A percentile compares a stretch with the other conserved stretches of the same genome.
Evolutionary conservation across 2,113 vertebrate species (phyloP).

Genomic region (Tetrao urogallus): DNA sequence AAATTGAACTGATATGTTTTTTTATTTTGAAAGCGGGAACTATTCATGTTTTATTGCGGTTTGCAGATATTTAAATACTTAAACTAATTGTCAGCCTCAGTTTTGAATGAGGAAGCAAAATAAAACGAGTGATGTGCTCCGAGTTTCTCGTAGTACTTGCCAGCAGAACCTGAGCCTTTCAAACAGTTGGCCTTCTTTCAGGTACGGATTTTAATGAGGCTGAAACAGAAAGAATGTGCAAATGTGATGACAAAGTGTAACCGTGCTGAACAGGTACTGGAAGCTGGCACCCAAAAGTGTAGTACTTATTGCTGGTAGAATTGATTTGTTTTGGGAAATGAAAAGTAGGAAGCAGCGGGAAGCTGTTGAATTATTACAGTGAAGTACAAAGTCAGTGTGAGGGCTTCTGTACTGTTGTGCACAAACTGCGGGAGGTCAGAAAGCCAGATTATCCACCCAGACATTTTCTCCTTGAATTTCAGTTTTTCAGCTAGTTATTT

Average conservation of each 20-base stretch:
- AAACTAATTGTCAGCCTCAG: slow-evolving; percentile 26
- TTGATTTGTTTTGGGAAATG: slow-evolving; percentile 10
- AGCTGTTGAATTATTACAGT: background rate
- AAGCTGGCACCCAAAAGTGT: background rate
- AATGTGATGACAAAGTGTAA: slow-evolving; percentile 46
- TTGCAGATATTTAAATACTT: slow-evolving; percentile 53
- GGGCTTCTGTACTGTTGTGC: background rate
- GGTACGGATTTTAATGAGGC: slow-evolving; percentile 49
- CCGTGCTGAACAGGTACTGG: background rate
- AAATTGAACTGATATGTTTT: background rate
- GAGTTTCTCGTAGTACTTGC: slow-evolving; percentile 50
- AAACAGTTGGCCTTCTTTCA: slow-evolving; percentile 60
- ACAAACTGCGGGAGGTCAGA: background rate
- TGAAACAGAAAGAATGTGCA: slow-evolving; percentile 51
- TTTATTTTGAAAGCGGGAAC: slow-evolving; percentile 56
- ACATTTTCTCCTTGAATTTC: background rate
- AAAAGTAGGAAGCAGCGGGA: background rate
- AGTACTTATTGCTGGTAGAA: background rate
- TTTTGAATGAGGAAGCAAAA: slow-evolving; percentile 58
- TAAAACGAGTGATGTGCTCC: slow-evolving; percentile 16
- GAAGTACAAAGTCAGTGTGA: background rate
- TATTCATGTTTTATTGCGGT: slow-evolving; percentile 32
- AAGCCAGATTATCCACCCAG: background rate
- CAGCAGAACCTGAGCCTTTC: slow-evolving; percentile 45
- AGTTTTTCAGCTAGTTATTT: background rate